A percentile compares a stretch with the other conserved stretches of the same genome.
Evolutionary conservation across 1,140 invertebrate genomes (phyloP).

Genomic region (Drosophila nigromelanica): DNA sequence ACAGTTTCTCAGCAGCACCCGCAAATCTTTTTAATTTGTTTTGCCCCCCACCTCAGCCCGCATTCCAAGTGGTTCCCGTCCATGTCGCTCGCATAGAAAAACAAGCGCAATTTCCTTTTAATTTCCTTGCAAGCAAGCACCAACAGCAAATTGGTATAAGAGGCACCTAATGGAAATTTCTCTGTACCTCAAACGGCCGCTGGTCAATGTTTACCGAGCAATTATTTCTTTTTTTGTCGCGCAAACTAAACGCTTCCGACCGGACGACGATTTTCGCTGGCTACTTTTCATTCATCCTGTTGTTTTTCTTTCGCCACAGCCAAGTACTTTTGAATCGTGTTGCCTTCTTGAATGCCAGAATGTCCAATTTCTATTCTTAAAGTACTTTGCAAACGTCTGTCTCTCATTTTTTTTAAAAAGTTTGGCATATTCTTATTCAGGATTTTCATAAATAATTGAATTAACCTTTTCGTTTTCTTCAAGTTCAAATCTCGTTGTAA

Average conservation of each 20-base stretch:
- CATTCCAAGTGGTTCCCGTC: slow-evolving; percentile 1
- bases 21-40: slow-evolving; percentile 58
- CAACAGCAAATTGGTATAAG: slow-evolving; percentile 36
- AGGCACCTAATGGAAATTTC: slow-evolving; percentile 53
- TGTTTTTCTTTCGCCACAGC: not conserved
- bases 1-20: slow-evolving; percentile 59
- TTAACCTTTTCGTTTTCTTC: too few relatives aligned
- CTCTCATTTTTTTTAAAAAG: too few relatives aligned
- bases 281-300: slow-evolving; percentile 5
- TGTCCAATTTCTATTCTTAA: not conserved
- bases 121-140: slow-evolving; percentile 60
- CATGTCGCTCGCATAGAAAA: slow-evolving; percentile 16
- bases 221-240: slow-evolving; percentile 71
- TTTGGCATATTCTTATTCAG: not conserved
- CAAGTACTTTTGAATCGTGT: not conserved
- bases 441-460: not conserved
- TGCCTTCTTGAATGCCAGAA: not conserved
- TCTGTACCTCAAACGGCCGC: slow-evolving; percentile 41
- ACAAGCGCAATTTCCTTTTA: slow-evolving; percentile 79
- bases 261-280: slow-evolving; percentile 28
- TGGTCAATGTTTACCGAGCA: slow-evolving; percentile 78
- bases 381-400: not conserved
- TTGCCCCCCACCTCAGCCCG: slow-evolving; percentile 14
- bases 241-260: slow-evolving; percentile 67
- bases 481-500: slow-evolving; percentile 92